Percentiles rank a stretch among this genome's conserved stretches.
phyloP scores from a whole-genome alignment of 2,113 vertebrate species.

The Emydura subglobosa region DNA sequence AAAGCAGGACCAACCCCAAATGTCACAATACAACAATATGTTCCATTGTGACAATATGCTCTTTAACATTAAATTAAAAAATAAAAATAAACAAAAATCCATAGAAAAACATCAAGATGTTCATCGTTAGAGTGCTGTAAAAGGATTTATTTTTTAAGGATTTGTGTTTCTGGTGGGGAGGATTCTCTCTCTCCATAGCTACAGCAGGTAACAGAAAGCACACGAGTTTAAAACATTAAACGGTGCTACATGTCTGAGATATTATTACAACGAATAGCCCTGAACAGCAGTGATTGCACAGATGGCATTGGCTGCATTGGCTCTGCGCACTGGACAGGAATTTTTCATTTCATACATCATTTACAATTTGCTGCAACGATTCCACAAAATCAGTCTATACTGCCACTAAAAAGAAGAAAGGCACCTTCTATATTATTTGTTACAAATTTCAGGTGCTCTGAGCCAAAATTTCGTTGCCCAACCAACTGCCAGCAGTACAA shows the following conservation, averaged over 20 bases:
- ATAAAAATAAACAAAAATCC: not conserved
- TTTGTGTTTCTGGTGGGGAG: conserved; percentile 2
- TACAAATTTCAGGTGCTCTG: conserved; percentile 30
- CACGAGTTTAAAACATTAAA: conserved; percentile 45
- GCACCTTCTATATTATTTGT: conserved; percentile 2
- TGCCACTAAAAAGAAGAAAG: conserved; percentile 57
- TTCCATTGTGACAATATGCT: not conserved
- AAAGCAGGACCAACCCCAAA: too few species aligned
- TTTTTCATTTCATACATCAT: conserved; percentile 83
- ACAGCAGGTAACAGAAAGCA: not conserved
- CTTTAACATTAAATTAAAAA: not conserved
- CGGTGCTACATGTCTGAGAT: conserved; percentile 45
- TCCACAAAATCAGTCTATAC: conserved; percentile 64
- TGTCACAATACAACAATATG: too few species aligned
- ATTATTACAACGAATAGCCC: conserved; percentile 67
- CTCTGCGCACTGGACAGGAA: conserved; percentile 68
- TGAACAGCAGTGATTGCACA: conserved; percentile 13
- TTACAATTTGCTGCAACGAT: conserved; percentile 75
- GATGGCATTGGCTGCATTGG: conserved; percentile 7
- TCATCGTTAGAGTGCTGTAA: not conserved
- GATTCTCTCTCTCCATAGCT: not conserved
- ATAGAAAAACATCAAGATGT: not conserved
- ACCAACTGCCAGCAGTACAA: not conserved
- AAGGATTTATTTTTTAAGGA: not conserved
- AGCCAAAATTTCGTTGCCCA: not conserved